Evolutionary conservation across 2,797 vertebrate genomes (phyloP), one percentile per base, ranked within the genome.

Genomic region (Alcedo atthis): DNA sequence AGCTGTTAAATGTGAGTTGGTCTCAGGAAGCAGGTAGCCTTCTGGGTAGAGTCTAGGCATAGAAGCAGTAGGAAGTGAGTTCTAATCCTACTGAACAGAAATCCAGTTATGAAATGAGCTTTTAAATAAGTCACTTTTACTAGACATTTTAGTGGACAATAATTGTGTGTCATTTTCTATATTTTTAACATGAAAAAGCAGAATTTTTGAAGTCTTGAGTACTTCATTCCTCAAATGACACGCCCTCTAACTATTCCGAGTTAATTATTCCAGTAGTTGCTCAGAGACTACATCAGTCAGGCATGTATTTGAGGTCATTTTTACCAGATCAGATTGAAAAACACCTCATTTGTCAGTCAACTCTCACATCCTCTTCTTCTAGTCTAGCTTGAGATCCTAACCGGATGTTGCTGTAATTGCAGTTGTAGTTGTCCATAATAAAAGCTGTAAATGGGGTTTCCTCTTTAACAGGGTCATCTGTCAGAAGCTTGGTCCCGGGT

Each of bases 401-500:
- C 8, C 9, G 84, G 20, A 45, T 48, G 40, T 40, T 71, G 40
- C 48, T 82, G 12, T 55, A 55, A 28, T 58, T 66, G 33, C 18
- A 32, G 7, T 80, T 79, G 63, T 49, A 40, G 6, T 63, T 93
- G 53, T 18, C 74, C 8, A 45, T 87, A 69, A 70, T 71, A 63
- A 66, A 73, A 92, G 7, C 30, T 66, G 15, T 61, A 75, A 87
- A 68, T 37, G 67, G 30, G 74, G 15, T 94, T 26, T 92, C 10
- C 8, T 96, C 30, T 80, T 96, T 33, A 66, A 90, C 90, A 99
- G 99, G 99, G 99, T 68, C 99, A 99, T 95, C 98, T 99, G 18
- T 99, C 99, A 5, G 99, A 99, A 73, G 98, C 99, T 53, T 99
- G 99, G 99, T 99, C 99, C 68, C 98, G 99, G 90, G 99, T 99